Evolutionary conservation across 2,888 invertebrate species (phyloP).

Genomic region (Myathropa florea): DNA sequence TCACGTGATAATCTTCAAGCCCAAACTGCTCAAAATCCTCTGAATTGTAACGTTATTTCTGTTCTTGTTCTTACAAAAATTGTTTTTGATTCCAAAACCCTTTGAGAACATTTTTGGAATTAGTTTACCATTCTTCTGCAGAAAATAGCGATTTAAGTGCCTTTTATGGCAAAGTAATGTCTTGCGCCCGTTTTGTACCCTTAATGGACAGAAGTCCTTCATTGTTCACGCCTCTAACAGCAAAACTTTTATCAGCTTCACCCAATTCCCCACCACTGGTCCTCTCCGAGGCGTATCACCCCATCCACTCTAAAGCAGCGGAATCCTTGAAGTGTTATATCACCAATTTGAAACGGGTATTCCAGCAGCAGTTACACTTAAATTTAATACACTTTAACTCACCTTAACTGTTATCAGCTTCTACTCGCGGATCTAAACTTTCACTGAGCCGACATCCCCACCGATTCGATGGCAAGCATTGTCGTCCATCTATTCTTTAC

Average conservation of each 20-base stretch:
- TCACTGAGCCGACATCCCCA: constrained; percentile 5
- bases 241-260: neutral
- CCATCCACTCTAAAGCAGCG: neutral
- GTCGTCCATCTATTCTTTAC: constrained; percentile 56
- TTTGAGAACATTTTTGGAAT: too few relatives aligned
- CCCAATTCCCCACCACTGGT: neutral
- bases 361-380: constrained; percentile 62
- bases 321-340: neutral
- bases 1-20: too few relatives aligned
- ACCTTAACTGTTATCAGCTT: constrained; percentile 66
- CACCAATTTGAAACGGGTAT: constrained; percentile 63
- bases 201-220: neutral
- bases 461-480: neutral
- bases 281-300: neutral
- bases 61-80: too few relatives aligned
- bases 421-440: constrained; percentile 48
- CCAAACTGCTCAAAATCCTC: too few relatives aligned
- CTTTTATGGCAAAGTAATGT: too few relatives aligned
- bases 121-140: too few relatives aligned
- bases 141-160: too few relatives aligned
- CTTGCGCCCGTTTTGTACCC: neutral
- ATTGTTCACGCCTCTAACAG: neutral
- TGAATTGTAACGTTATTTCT: too few relatives aligned
- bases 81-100: too few relatives aligned
- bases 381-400: constrained; percentile 69